Conservation (phyloP, 1,140 invertebrate species). For the Drosophila grimshawi region DNA sequence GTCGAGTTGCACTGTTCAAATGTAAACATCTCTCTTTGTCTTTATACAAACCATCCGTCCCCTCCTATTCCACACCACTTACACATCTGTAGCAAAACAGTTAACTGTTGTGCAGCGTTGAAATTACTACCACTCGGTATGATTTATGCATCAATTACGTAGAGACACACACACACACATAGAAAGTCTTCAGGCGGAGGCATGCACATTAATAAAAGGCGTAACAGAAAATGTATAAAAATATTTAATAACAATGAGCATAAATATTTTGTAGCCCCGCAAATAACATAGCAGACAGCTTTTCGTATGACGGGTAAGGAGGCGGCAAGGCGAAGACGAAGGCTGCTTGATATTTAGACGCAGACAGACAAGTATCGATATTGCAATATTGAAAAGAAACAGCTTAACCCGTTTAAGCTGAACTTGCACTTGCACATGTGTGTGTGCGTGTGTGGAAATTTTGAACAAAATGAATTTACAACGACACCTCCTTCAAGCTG, state of each 20-base stretch:
- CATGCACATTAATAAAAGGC: conserved; percentile 68
- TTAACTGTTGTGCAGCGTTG: conserved; percentile 70
- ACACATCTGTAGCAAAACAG: conserved; percentile 67
- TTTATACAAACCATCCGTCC: conserved; percentile 12
- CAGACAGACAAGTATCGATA: conserved; percentile 34
- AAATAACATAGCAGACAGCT: conserved; percentile 72
- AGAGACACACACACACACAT: conserved; percentile 24
- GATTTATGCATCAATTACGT: conserved; percentile 79
- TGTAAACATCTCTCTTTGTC: conserved; percentile 34
- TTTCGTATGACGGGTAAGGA: conserved; percentile 15
- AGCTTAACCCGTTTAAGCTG: conserved; percentile 43
- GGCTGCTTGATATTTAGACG: conserved; percentile 35
- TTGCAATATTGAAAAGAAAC: conserved; percentile 33
- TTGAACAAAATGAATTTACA: conserved; percentile 41
- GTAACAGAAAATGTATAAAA: conserved; percentile 22
- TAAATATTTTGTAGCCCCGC: conserved; percentile 69
- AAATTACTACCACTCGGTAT: conserved; percentile 72
- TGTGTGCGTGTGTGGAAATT: conserved; percentile 11
- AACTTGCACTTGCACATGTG: conserved; percentile 41
- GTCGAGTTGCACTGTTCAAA: conserved; percentile 28
- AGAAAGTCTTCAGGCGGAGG: background rate
- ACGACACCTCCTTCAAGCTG: conserved; percentile 45
- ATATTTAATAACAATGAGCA: conserved; percentile 76
- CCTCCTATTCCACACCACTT: background rate
- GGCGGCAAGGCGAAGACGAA: too few species aligned